Evolutionary conservation across 2,113 vertebrate species (phyloP).

Genomic region (Tonatia bakeri): DNA sequence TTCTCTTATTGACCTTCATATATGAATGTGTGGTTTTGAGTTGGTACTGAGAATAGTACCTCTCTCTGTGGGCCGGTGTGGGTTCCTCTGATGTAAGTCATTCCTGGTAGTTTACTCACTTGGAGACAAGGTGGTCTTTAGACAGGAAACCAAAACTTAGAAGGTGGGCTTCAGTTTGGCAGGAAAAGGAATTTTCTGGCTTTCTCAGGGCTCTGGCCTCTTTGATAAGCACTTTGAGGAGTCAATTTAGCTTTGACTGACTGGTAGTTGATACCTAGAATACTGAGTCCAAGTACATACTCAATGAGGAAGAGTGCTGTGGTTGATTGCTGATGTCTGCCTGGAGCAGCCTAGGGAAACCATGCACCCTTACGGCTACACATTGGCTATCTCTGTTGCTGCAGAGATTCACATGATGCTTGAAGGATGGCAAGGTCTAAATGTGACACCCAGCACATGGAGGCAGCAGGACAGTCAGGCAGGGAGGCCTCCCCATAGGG

Average conservation of each 20-base stretch:
- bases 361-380: fast-evolving
- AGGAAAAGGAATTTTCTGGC: neutral
- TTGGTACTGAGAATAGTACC: neutral
- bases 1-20: neutral
- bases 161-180: neutral
- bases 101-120: neutral
- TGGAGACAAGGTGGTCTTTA: neutral
- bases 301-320: neutral
- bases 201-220: neutral
- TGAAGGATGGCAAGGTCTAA: neutral
- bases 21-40: neutral
- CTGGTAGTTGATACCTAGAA: neutral
- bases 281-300: neutral
- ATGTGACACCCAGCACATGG: neutral
- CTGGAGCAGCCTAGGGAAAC: neutral
- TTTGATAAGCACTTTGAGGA: neutral
- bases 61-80: neutral
- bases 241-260: neutral
- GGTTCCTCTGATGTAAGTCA: neutral
- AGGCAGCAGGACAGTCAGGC: neutral
- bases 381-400: neutral
- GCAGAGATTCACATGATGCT: neutral
- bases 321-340: neutral
- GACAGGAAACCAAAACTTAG: neutral
- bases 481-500: neutral